Conservation (phyloP, 1,140 invertebrate species). For the Steinernema feltiae region DNA sequence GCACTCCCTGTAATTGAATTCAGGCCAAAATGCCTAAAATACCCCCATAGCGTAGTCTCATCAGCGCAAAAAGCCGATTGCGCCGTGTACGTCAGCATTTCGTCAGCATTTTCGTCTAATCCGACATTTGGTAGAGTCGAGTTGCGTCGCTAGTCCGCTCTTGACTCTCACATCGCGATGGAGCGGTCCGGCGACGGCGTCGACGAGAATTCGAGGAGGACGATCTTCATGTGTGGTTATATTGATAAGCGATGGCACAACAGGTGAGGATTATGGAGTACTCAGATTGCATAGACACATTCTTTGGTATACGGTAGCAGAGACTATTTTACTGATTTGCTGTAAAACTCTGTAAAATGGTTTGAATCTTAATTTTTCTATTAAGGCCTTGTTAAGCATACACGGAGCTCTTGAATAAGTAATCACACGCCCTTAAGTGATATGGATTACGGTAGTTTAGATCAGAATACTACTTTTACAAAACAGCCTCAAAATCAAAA, state of each 20-base stretch:
- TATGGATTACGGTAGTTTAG: neutral
- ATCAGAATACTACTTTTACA: neutral
- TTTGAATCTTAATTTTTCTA: neutral
- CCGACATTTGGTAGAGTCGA: neutral
- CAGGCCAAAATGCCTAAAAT: too few relatives aligned
- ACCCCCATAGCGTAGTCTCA: neutral
- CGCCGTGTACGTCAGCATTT: neutral
- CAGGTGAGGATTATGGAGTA: too few relatives aligned
- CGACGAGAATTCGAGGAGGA: neutral
- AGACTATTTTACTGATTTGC: too few relatives aligned
- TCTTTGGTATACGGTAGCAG: too few relatives aligned
- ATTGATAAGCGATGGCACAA: constrained; percentile 35
- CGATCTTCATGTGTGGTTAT: constrained; percentile 32
- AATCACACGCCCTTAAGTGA: neutral
- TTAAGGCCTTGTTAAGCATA: neutral
- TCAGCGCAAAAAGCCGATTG: neutral
- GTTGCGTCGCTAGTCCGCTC: neutral
- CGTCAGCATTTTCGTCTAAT: neutral
- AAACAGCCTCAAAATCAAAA: too few relatives aligned
- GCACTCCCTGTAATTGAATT: too few relatives aligned
- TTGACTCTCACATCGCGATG: neutral
- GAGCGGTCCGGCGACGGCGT: neutral
- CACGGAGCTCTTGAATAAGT: too few relatives aligned
- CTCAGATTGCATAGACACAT: too few relatives aligned
- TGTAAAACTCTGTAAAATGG: too few relatives aligned